These are phyloP conservation scores for Piezodorus guildinii DNA, from an alignment of 1,140 invertebrate species.

Conservation along the genomic window DNA sequence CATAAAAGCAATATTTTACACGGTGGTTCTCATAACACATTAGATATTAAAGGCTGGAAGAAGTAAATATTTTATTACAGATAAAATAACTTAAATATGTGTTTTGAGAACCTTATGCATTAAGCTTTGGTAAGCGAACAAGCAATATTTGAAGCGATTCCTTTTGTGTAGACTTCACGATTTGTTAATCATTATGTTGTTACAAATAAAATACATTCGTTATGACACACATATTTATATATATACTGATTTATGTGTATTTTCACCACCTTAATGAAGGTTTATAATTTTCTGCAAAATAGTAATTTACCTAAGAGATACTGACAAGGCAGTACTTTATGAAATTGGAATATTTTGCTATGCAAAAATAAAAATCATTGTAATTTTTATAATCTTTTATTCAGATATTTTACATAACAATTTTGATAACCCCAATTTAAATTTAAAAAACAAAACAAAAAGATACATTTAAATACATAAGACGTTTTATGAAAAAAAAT, in stretches of 20 bases:
- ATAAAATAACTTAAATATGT: slow-evolving; percentile 6
- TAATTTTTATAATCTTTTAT: slow-evolving; percentile 17
- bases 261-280: too few relatives aligned
- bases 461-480: background rate
- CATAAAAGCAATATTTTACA: slow-evolving; percentile 20
- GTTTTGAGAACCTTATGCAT: slow-evolving; percentile 21
- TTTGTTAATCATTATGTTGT: slow-evolving; percentile 11
- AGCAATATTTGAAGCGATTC: slow-evolving; percentile 23
- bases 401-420: slow-evolving; percentile 11
- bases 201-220: slow-evolving; percentile 9
- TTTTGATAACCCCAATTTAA: slow-evolving; percentile 6
- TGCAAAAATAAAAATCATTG: slow-evolving; percentile 26
- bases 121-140: slow-evolving; percentile 25
- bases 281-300: too few relatives aligned
- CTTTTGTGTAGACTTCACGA: slow-evolving; percentile 14
- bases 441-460: slow-evolving; percentile 1
- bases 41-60: background rate
- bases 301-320: too few relatives aligned
- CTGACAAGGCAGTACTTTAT: too few relatives aligned
- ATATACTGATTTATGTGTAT: too few relatives aligned
- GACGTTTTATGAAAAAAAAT: background rate
- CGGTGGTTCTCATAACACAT: slow-evolving; percentile 19
- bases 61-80: background rate
- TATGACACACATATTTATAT: slow-evolving; percentile 15
- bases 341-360: slow-evolving; percentile 29